These are phyloP conservation scores for Thalassaphorura encarpata DNA, from an alignment of 1,140 invertebrate genomes.

Conservation along the genomic window DNA sequence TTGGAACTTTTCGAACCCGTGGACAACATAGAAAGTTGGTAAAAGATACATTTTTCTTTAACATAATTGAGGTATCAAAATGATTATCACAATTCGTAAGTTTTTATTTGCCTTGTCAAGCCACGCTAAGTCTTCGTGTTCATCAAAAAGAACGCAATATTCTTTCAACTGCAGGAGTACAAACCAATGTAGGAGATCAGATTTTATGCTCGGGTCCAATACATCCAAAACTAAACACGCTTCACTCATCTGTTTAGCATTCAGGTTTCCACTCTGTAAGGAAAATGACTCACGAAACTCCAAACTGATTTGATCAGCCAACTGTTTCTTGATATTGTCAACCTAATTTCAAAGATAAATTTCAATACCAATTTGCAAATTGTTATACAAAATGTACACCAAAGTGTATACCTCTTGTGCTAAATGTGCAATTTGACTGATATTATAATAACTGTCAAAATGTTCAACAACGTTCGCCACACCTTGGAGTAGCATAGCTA, in stretches of 20 bases:
- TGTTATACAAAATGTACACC: neutral
- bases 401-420: constrained; percentile 56
- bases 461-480: constrained; percentile 90
- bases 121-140: constrained; percentile 93
- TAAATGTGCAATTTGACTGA: constrained; percentile 77
- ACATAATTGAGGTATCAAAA: neutral
- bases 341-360: constrained; percentile 53
- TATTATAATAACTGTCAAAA: constrained; percentile 69
- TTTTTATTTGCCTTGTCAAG: constrained; percentile 59
- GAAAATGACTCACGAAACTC: constrained; percentile 91
- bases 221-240: constrained; percentile 88
- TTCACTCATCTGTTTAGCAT: constrained; percentile 67
- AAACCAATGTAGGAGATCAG: constrained; percentile 85
- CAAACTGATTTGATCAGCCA: constrained; percentile 82
- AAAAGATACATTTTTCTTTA: no score
- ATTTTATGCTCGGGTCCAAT: constrained; percentile 78
- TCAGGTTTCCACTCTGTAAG: constrained; percentile 39
- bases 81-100: neutral
- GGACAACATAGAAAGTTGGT: neutral
- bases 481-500: constrained; percentile 90
- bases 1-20: no score
- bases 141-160: constrained; percentile 86
- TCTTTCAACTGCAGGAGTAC: constrained; percentile 79
- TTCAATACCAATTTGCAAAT: neutral
- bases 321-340: constrained; percentile 66